Conservation (phyloP, 2,888 invertebrate species). For the Pandemis corylana region DNA sequence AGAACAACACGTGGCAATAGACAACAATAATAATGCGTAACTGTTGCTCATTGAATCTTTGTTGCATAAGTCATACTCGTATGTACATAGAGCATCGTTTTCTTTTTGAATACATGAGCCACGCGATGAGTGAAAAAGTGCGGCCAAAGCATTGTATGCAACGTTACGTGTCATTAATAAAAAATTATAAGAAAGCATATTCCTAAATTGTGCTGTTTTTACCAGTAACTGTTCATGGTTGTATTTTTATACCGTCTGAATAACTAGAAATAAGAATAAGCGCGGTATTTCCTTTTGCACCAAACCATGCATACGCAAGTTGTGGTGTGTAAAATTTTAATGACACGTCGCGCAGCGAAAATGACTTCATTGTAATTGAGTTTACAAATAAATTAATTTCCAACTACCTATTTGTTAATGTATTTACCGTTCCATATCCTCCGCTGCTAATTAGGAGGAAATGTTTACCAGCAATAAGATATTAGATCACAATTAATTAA, state of each 20-base stretch:
- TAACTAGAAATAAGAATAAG: not conserved
- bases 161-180: too few species aligned
- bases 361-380: constrained; percentile 32
- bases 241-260: not conserved
- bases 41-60: too few species aligned
- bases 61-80: too few species aligned
- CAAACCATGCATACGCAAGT: not conserved
- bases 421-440: constrained; percentile 29
- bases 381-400: constrained; percentile 19
- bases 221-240: not conserved
- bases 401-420: constrained; percentile 16
- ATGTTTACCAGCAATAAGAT: constrained; percentile 31
- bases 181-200: too few species aligned
- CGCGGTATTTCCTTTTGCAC: not conserved
- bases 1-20: constrained; percentile 16
- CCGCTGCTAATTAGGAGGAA: constrained; percentile 29
- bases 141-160: too few species aligned
- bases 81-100: too few species aligned
- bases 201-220: not conserved
- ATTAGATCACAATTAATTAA: constrained; percentile 27
- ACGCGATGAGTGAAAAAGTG: too few species aligned
- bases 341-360: not conserved
- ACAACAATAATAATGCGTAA: not conserved
- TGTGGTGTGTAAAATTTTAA: not conserved
- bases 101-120: too few species aligned